Evolutionary conservation across 2,888 invertebrate genomes (phyloP).

Genomic region (Myathropa florea): DNA sequence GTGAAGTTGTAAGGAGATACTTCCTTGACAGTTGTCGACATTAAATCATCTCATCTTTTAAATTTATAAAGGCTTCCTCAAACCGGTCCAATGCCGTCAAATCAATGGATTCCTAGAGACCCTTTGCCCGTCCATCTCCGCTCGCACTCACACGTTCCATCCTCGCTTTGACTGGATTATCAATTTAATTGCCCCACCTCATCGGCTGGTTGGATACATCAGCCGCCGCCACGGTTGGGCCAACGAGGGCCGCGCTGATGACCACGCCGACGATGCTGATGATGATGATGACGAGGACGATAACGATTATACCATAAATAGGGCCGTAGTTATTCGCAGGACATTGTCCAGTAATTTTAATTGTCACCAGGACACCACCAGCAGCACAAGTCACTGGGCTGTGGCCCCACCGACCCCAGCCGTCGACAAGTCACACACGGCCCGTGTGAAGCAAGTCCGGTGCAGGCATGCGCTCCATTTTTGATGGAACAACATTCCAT

Average conservation of each 20-base stretch:
- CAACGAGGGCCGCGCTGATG: not conserved
- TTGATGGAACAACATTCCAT: slow-evolving; percentile 65
- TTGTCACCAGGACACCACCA: slow-evolving; percentile 60
- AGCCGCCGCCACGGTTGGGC: too few species aligned
- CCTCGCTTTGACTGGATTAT: slow-evolving; percentile 19
- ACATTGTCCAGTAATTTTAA: slow-evolving; percentile 65
- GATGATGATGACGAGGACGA: slow-evolving; percentile 36
- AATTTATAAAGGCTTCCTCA: not conserved
- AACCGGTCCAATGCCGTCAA: not conserved
- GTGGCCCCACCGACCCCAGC: not conserved
- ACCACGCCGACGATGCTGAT: not conserved
- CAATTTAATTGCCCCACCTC: slow-evolving; percentile 24
- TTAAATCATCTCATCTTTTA: not conserved
- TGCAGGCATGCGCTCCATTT: slow-evolving; percentile 60
- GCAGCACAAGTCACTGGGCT: slow-evolving; percentile 30
- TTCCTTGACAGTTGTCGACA: not conserved
- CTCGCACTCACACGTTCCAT: not conserved
- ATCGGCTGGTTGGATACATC: not conserved
- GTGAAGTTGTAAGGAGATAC: not conserved
- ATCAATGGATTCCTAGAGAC: not conserved
- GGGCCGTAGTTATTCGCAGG: slow-evolving; percentile 58
- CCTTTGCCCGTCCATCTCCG: not conserved
- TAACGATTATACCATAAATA: slow-evolving; percentile 68
- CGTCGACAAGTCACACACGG: not conserved
- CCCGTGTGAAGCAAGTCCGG: slow-evolving; percentile 60